phyloP scores from a whole-genome alignment of 2,888 invertebrate species.

The Chesias legatella region DNA sequence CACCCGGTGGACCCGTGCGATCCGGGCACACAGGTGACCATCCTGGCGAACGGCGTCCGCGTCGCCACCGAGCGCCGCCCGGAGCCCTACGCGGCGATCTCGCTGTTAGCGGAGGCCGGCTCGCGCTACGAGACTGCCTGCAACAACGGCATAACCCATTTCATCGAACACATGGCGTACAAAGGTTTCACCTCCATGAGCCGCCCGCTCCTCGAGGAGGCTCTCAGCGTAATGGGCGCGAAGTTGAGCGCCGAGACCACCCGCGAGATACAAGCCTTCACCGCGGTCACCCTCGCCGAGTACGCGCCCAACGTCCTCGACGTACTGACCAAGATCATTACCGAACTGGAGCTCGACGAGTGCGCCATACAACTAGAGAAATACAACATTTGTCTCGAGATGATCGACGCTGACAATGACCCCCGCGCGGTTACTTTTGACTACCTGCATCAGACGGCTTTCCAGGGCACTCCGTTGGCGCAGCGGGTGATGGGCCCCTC shows the following conservation, averaged over 20 bases:
- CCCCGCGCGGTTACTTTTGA: slow-evolving; percentile 59
- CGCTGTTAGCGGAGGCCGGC: slow-evolving; percentile 51
- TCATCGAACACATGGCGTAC: slow-evolving; percentile 61
- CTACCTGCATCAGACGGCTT: slow-evolving; percentile 71
- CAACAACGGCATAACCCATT: slow-evolving; percentile 58
- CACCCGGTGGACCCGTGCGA: slow-evolving; percentile 12
- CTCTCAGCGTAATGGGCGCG: slow-evolving; percentile 32
- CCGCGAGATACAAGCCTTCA: slow-evolving; percentile 54
- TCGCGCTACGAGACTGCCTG: slow-evolving; percentile 49
- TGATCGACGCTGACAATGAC: slow-evolving; percentile 53
- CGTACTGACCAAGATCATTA: slow-evolving; percentile 40
- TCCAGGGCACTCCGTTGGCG: slow-evolving; percentile 66
- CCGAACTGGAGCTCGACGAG: slow-evolving; percentile 39
- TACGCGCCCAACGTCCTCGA: slow-evolving; percentile 28
- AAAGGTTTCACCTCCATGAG: slow-evolving; percentile 43
- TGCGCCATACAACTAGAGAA: slow-evolving; percentile 46
- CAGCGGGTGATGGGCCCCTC: slow-evolving; percentile 82
- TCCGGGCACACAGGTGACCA: slow-evolving; percentile 24
- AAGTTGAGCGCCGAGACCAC: slow-evolving; percentile 45
- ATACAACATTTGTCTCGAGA: slow-evolving; percentile 39
- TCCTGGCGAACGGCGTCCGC: slow-evolving; percentile 50
- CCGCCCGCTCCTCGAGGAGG: slow-evolving; percentile 32
- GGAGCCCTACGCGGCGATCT: slow-evolving; percentile 43
- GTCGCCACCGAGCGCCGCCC: slow-evolving; percentile 47
- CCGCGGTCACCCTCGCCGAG: slow-evolving; percentile 34